These are phyloP conservation scores for Enteromius viviparus DNA, from an alignment of 2,797 vertebrate genomes.

Conservation along the genomic window DNA sequence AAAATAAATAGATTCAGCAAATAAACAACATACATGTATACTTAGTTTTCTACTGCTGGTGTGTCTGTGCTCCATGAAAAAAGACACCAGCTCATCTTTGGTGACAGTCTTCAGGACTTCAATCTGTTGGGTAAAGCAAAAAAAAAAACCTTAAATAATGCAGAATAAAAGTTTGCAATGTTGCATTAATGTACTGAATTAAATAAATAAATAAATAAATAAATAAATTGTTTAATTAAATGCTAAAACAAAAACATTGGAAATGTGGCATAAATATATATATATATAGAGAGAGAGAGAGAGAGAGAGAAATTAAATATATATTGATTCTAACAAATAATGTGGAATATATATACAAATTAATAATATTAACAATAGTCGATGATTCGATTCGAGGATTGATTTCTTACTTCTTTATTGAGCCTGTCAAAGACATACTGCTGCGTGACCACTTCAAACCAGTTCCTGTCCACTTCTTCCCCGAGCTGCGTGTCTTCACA, in stretches of 20 bases:
- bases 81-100: slow-evolving; percentile 83
- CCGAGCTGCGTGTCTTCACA: slow-evolving; percentile 93
- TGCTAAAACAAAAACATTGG: not conserved
- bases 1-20: not conserved
- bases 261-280: not conserved
- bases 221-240: no score
- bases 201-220: not conserved
- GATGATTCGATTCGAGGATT: no score
- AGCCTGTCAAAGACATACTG: slow-evolving; percentile 92
- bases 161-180: not conserved
- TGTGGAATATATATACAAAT: no score
- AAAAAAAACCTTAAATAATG: not conserved
- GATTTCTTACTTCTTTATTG: slow-evolving; percentile 82
- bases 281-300: no score
- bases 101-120: slow-evolving; percentile 87
- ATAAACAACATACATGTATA: slow-evolving; percentile 83
- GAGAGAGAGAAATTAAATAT: no score
- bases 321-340: no score
- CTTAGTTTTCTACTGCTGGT: slow-evolving; percentile 84
- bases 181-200: not conserved
- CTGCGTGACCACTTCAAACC: slow-evolving; percentile 92
- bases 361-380: not conserved
- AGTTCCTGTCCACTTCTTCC: slow-evolving; percentile 95
- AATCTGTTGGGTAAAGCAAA: slow-evolving; percentile 75
- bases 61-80: slow-evolving; percentile 85